Conservation (phyloP, 2,797 vertebrate species). For the Menidia menidia region DNA sequence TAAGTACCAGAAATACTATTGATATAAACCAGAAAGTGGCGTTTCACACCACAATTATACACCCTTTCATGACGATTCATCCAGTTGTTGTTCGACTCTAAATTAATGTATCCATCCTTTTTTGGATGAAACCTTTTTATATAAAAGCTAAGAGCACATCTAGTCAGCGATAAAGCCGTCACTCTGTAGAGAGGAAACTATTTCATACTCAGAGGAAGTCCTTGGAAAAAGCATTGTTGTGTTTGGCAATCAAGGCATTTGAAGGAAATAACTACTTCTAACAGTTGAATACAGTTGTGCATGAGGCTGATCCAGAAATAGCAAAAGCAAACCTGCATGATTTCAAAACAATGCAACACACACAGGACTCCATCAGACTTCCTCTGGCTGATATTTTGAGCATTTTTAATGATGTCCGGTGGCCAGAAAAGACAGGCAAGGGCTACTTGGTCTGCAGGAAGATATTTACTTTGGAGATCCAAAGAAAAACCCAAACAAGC, state of each 20-base stretch:
- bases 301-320: constrained; percentile 76
- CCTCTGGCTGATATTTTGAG: constrained; percentile 78
- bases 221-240: constrained; percentile 76
- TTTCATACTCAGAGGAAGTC: constrained; percentile 64
- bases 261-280: constrained; percentile 62
- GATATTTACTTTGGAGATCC: constrained; percentile 74
- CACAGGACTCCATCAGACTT: constrained; percentile 73
- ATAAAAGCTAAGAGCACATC: constrained; percentile 32
- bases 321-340: constrained; percentile 54
- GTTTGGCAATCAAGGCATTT: constrained; percentile 60
- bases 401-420: constrained; percentile 77
- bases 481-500: constrained; percentile 82
- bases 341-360: constrained; percentile 78
- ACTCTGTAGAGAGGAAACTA: constrained; percentile 54
- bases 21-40: neutral
- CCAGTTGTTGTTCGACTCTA: neutral
- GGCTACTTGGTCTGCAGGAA: constrained; percentile 67
- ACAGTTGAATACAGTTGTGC: constrained; percentile 58
- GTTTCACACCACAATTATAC: too few species aligned
- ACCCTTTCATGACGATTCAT: neutral
- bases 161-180: constrained; percentile 37
- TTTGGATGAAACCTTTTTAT: constrained; percentile 6
- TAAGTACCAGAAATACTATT: neutral
- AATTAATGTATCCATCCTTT: neutral
- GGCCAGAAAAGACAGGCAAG: constrained; percentile 57